These are phyloP conservation scores for Andrena dorsata DNA, from an alignment of 2,888 invertebrate genomes.

Conservation along the genomic window DNA sequence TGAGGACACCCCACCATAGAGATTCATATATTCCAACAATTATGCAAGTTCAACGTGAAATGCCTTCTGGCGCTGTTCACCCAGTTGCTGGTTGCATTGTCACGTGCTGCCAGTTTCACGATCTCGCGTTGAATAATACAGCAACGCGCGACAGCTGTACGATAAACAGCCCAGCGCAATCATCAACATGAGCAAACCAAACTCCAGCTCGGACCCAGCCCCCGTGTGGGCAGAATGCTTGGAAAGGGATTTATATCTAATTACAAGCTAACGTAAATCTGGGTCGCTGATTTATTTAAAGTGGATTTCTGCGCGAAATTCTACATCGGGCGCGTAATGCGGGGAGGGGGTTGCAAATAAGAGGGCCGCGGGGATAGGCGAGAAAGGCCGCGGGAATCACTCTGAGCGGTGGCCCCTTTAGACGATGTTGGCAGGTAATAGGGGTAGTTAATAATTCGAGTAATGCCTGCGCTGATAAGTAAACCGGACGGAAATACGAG, in stretches of 20 bases:
- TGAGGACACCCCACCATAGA: not conserved
- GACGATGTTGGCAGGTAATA: slow-evolving; percentile 44
- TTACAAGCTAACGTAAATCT: not conserved
- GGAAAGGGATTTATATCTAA: not conserved
- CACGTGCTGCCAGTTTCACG: slow-evolving; percentile 30
- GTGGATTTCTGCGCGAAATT: not conserved
- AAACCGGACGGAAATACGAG: slow-evolving; percentile 70
- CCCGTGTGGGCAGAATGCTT: not conserved
- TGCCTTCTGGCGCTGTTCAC: slow-evolving; percentile 1
- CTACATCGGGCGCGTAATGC: not conserved
- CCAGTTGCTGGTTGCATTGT: slow-evolving; percentile 3
- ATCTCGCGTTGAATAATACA: slow-evolving; percentile 23
- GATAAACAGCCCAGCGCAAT: slow-evolving; percentile 7
- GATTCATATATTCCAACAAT: slow-evolving; percentile 18
- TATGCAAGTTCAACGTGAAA: slow-evolving; percentile 11
- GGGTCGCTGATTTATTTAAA: not conserved
- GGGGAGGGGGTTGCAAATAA: not conserved
- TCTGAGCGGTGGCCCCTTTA: not conserved
- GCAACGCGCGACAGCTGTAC: slow-evolving; percentile 15
- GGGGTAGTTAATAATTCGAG: slow-evolving; percentile 68
- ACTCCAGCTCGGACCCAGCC: not conserved
- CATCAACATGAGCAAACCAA: not conserved
- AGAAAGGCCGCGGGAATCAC: not conserved
- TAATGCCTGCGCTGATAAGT: slow-evolving; percentile 68
- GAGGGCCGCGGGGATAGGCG: too few species aligned